Evolutionary conservation across 2,888 invertebrate species (phyloP), one percentile per base, ranked within the genome.

Genomic region (Eupsilia transversa): DNA sequence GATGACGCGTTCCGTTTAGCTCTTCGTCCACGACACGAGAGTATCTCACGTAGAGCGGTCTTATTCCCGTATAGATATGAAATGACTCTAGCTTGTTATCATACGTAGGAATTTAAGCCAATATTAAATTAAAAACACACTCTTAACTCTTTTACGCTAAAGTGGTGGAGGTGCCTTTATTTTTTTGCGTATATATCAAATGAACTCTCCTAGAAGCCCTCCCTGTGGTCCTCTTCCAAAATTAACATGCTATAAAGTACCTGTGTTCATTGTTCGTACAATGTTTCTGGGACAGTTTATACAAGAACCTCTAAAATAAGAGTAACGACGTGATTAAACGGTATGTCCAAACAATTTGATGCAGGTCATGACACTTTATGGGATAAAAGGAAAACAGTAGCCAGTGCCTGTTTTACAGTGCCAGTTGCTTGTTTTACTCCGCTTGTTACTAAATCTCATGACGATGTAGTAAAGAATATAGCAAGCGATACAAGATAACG

Each of bases 221-320:
- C 30, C 14, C 41, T 33, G 59, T 71, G 64, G 66, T 60, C 66
- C 57, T 54, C 38, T n/a, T 61, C 66, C 63, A 68, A 73, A 69
- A 85, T 86, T 77, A 79, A 43, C 74, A 35, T 20, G 35, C 33
- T 41, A 65, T 78, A 67, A 77, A 82, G 52, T 60, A 86, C 70
- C 79, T 54, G 80, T 71, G 54, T 72, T 67, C 43, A 69, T 74
- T 82, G 74, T 77, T 63, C 61, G 23, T 33, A 69, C 76, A 79
- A 73, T 72, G 87, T 87, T 86, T 87, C 73, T 86, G 82, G 86
- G 77, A 72, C 84, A 77, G 86, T 87, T 80, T 86, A 86, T 77
- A 82, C 68, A 87, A 84, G 84, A 79, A 70, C 86, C 73, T 72
- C 77, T 86, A 86, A 86, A 87, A 87, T 79, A 82, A 87, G 86